Percentiles rank a stretch among this genome's conserved stretches.
Conservation (phyloP, 2,888 invertebrate species). For the Kuschelorhynchus macadamiae region DNA sequence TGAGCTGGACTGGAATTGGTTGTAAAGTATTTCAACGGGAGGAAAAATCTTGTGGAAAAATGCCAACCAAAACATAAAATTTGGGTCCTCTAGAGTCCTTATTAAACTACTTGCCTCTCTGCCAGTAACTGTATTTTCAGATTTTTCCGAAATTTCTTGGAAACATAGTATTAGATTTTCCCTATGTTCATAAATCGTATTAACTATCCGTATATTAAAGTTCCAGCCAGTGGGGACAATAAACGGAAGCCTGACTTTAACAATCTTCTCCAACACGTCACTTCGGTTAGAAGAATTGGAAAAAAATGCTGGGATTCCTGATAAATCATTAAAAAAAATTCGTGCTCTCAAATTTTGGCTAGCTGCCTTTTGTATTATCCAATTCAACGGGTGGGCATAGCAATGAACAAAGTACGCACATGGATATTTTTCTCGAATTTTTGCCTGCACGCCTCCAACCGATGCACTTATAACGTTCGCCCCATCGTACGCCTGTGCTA, state of each 20-base stretch:
- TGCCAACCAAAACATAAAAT: slow-evolving; percentile 37
- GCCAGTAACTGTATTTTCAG: slow-evolving; percentile 23
- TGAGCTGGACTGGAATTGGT: slow-evolving; percentile 23
- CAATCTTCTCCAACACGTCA: slow-evolving; percentile 28
- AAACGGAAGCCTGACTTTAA: slow-evolving; percentile 16
- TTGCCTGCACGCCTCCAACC: too few species aligned
- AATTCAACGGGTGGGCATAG: slow-evolving; percentile 46
- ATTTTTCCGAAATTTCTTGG: slow-evolving; percentile 19
- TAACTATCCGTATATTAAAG: slow-evolving; percentile 24
- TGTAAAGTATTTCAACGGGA: slow-evolving; percentile 28
- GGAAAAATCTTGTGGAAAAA: slow-evolving; percentile 37
- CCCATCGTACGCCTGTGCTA: too few species aligned
- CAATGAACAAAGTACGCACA: too few species aligned
- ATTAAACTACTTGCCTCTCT: slow-evolving; percentile 19
- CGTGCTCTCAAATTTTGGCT: slow-evolving; percentile 34
- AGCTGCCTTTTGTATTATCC: slow-evolving; percentile 44
- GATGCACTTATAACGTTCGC: too few species aligned
- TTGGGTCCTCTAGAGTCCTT: slow-evolving; percentile 25
- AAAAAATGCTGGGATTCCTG: slow-evolving; percentile 31
- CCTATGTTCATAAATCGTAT: slow-evolving; percentile 27
- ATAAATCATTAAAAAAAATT: slow-evolving; percentile 22
- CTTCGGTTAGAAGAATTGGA: slow-evolving; percentile 23
- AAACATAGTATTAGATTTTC: slow-evolving; percentile 22
- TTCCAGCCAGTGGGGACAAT: slow-evolving; percentile 24
- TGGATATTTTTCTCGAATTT: too few species aligned